phyloP scores from a whole-genome alignment of 2,888 invertebrate species.

The Zygothrica quintamaculata region DNA sequence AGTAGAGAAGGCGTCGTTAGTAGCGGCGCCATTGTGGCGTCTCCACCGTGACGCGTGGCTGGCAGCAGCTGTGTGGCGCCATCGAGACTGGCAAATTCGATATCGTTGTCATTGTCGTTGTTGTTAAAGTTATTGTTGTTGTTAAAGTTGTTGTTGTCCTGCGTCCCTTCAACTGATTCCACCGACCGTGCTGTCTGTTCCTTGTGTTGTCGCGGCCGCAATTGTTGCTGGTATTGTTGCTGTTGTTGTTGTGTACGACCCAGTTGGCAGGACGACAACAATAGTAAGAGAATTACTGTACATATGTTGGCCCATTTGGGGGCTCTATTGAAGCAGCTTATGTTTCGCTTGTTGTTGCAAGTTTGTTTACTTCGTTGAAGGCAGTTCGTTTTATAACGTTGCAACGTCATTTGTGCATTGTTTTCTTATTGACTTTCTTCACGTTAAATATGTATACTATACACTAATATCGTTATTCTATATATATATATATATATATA shows the following conservation, averaged over 20 bases:
- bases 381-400: constrained; percentile 61
- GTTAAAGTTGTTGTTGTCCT: constrained; percentile 59
- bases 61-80: constrained; percentile 77
- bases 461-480: constrained; percentile 25
- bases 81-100: constrained; percentile 81
- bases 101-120: constrained; percentile 54
- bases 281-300: constrained; percentile 39
- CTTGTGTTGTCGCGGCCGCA: background rate
- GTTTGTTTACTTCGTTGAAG: constrained; percentile 45
- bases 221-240: constrained; percentile 26
- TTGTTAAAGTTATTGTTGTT: too few species aligned
- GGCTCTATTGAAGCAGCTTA: constrained; percentile 31
- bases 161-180: constrained; percentile 60
- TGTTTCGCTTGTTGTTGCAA: constrained; percentile 21
- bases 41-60: constrained; percentile 64
- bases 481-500: background rate
- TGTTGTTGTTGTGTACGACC: constrained; percentile 60
- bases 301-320: constrained; percentile 64
- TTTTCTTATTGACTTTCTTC: constrained; percentile 50
- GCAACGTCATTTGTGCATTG: constrained; percentile 80
- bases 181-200: constrained; percentile 9
- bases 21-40: constrained; percentile 69
- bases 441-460: constrained; percentile 29
- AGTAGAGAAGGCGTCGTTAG: constrained; percentile 59
- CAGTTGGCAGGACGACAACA: constrained; percentile 71